Evolutionary conservation across 1,140 invertebrate genomes (phyloP), one percentile per base, ranked within the genome.

Genomic region (Drosophila lowei): DNA sequence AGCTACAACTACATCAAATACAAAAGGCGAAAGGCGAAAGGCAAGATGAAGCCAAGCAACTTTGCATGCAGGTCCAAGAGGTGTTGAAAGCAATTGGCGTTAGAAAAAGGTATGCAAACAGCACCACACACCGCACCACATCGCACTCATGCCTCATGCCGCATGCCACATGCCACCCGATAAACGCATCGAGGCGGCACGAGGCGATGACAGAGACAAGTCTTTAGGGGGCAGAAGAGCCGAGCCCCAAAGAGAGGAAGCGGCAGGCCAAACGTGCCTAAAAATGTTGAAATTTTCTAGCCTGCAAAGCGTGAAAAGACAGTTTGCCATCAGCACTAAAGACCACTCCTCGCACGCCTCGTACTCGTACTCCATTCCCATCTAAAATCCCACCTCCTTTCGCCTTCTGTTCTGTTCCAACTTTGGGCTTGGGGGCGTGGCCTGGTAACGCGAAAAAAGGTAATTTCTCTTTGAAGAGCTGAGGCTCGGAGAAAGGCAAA

Each of bases 1-100:
- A 11, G 6, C 50, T 42, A 18, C 50, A 61, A 43, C 50, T 57
- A 44, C 34, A 34, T 16, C 9, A 18, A 16, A 49, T 30, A 67
- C 63, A 68, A 68, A 68, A 68, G 65, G 62, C 66, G 62, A 49
- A 68, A 68, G 65, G 62, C 65, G 62, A 49, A 52, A 34, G 52
- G 63, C 72, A 52, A 76, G 72, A 75, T 66, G 63, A 62, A 76
- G 73, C 58, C 57, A 62, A 53, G 63, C 72, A 76, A 76, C 60
- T 65, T 65, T 56, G 47, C 65, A 68, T 68, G 65, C 62, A 53
- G 63, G 62, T 55, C 38, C 49, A 47, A 54, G 54, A 86, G 83
- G 83, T 88, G 81, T 86, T 86, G 83, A 86, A 86, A 86, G 83
- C 83, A 86, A 88, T 85, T 75, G 77, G 74, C 74, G 68, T 72